A percentile compares a stretch with the other conserved stretches of the same genome.
phyloP scores from a whole-genome alignment of 2,113 vertebrate species.

The Cyanocitta stelleri region DNA sequence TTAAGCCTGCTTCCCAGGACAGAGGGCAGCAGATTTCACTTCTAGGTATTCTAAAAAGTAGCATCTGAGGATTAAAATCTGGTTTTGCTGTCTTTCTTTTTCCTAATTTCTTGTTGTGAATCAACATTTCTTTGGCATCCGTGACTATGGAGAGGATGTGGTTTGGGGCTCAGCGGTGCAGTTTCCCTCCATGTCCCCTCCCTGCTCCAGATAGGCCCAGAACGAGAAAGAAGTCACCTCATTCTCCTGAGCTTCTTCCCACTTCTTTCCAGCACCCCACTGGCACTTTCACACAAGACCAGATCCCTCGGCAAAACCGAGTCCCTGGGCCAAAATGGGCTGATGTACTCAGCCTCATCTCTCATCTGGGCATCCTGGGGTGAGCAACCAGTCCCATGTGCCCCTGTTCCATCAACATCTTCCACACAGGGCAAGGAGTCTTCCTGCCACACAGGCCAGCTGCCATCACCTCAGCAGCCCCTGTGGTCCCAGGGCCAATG shows the following conservation, averaged over 20 bases:
- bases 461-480: rapidly evolving
- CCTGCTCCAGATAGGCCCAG: neutral
- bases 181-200: rapidly evolving
- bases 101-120: neutral
- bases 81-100: neutral
- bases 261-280: neutral
- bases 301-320: neutral
- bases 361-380: neutral
- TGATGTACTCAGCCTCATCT: neutral
- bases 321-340: neutral
- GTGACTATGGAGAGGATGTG: neutral
- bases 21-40: neutral
- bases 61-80: neutral
- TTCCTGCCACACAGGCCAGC: rapidly evolving
- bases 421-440: neutral
- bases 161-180: neutral
- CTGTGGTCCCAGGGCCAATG: neutral
- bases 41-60: neutral
- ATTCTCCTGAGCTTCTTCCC: neutral
- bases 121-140: neutral
- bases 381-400: neutral
- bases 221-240: neutral
- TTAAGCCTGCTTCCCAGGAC: neutral
- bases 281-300: neutral
- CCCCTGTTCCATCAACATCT: neutral